These are phyloP conservation scores for Rhincodon typus DNA, from an alignment of 2,797 vertebrate genomes.

Conservation along the genomic window DNA sequence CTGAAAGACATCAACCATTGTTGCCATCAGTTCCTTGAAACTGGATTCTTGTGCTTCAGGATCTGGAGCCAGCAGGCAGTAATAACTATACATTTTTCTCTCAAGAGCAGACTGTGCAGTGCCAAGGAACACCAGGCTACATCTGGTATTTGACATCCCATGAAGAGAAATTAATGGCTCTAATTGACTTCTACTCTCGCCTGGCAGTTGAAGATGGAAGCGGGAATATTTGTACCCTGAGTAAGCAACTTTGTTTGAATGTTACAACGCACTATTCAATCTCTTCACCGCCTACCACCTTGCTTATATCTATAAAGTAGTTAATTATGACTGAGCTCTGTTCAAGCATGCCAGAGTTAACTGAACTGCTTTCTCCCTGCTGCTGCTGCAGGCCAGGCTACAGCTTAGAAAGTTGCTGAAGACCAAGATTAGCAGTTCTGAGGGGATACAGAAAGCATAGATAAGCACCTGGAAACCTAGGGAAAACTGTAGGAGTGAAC, in stretches of 20 bases:
- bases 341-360: not conserved
- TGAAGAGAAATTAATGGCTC: not conserved
- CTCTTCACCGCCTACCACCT: not conserved
- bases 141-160: not conserved
- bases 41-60: not conserved
- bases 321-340: not conserved
- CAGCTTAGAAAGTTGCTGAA: not conserved
- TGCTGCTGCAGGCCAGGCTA: not conserved
- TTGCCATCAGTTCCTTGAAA: not conserved
- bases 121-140: not conserved
- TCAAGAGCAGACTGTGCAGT: not conserved
- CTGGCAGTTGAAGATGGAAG: not conserved
- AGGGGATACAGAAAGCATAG: not conserved
- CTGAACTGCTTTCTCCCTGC: not conserved
- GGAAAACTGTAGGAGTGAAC: not conserved
- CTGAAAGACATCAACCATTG: not conserved
- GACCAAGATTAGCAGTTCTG: not conserved
- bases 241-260: not conserved
- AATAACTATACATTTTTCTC: not conserved
- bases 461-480: not conserved
- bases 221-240: not conserved
- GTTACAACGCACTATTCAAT: not conserved
- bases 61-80: not conserved
- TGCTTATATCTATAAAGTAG: not conserved
- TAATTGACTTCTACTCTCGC: not conserved